phyloP scores from a whole-genome alignment of 2,113 vertebrate genomes.

The Emydocephalus ijimae region DNA sequence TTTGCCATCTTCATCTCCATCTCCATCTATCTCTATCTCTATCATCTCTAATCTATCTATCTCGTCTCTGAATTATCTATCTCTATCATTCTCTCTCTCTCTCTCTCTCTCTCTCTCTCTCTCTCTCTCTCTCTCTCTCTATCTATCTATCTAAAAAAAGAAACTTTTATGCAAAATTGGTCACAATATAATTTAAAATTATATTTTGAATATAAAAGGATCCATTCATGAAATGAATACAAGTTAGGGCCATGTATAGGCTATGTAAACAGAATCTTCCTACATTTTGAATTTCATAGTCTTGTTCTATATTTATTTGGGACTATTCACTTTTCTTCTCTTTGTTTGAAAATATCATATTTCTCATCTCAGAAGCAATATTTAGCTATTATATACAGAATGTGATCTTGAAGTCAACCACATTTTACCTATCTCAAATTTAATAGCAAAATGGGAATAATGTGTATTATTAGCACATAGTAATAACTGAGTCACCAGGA shows the following conservation, averaged over 20 bases:
- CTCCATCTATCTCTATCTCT: too few species aligned
- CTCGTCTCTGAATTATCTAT: too few species aligned
- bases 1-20: neutral
- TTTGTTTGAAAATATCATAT: neutral
- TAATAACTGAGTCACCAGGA: slow-evolving; percentile 8
- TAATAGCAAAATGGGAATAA: slow-evolving; percentile 25
- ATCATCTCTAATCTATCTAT: too few species aligned
- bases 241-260: slow-evolving; percentile 13
- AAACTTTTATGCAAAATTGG: neutral
- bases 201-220: neutral
- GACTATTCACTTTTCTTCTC: slow-evolving; percentile 8
- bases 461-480: slow-evolving; percentile 1
- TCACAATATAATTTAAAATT: neutral
- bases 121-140: too few species aligned
- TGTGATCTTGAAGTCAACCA: slow-evolving; percentile 24
- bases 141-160: too few species aligned
- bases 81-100: neutral
- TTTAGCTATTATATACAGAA: slow-evolving; percentile 5
- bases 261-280: slow-evolving; percentile 34
- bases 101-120: too few species aligned
- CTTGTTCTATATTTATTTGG: slow-evolving; percentile 15
- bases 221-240: slow-evolving; percentile 17
- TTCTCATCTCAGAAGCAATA: slow-evolving; percentile 21
- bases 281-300: slow-evolving; percentile 1
- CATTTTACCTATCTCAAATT: slow-evolving; percentile 26